Conservation (phyloP, 1,140 invertebrate species). For the Phenacoccus solenopsis region DNA sequence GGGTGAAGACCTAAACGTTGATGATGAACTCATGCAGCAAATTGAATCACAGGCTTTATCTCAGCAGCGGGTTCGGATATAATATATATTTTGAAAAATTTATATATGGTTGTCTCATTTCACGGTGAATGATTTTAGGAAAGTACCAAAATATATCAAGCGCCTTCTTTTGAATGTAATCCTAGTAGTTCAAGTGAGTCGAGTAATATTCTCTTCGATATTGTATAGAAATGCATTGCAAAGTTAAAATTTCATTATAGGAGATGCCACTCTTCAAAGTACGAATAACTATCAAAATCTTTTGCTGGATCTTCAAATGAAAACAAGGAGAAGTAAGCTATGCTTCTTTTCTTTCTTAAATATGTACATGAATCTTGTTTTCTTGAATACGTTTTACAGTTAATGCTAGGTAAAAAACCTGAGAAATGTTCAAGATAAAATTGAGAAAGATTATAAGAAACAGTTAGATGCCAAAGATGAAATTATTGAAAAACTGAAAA, state of each 20-base stretch:
- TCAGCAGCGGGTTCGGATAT: background rate
- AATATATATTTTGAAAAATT: too few relatives aligned
- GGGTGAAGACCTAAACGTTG: background rate
- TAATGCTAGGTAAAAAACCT: background rate
- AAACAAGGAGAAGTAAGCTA: background rate
- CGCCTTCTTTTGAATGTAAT: too few relatives aligned
- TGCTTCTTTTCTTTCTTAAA: background rate
- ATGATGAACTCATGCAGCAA: background rate
- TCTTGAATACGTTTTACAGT: background rate
- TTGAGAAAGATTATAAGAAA: background rate
- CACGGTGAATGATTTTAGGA: too few relatives aligned
- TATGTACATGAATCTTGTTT: background rate
- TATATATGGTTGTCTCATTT: too few relatives aligned
- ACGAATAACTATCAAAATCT: background rate
- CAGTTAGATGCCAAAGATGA: background rate
- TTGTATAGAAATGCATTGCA: too few relatives aligned
- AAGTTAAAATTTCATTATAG: too few relatives aligned
- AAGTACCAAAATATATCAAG: too few relatives aligned
- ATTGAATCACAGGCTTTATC: background rate
- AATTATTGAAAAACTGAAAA: background rate
- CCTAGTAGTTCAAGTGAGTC: too few relatives aligned
- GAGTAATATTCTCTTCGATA: too few relatives aligned
- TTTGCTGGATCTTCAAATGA: background rate
- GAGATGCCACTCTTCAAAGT: too few relatives aligned
- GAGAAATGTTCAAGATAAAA: background rate